Evolutionary conservation across 64 coral and sea anemone genomes (phyloP).

Genomic region (Stichodactyla helianthus): DNA sequence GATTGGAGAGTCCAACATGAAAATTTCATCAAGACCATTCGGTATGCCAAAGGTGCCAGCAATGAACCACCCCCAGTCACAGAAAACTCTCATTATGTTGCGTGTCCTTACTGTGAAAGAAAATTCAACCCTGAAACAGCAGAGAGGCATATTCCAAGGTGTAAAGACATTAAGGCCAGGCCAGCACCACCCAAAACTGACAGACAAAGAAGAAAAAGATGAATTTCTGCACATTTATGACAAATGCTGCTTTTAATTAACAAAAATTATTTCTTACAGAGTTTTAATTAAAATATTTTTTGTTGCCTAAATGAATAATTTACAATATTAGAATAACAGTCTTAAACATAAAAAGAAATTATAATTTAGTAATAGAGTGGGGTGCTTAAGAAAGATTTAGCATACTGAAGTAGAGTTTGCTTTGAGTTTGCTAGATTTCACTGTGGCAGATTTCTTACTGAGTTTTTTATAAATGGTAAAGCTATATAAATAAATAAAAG

Average conservation of each 20-base stretch:
- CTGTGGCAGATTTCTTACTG: too few species aligned
- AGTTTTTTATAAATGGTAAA: too few species aligned
- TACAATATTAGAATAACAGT: neutral
- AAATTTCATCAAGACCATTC: conserved; percentile 86
- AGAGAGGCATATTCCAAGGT: conserved; percentile 93
- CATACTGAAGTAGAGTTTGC: too few species aligned
- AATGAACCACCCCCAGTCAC: conserved; percentile 48
- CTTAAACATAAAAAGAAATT: neutral
- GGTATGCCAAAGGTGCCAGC: conserved; percentile 71
- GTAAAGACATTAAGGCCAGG: conserved; percentile 85
- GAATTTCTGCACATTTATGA: neutral
- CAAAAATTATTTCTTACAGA: neutral
- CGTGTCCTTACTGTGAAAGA: conserved; percentile 86
- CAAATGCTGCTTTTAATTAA: neutral
- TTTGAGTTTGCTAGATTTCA: too few species aligned
- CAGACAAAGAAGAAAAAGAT: conserved; percentile 36
- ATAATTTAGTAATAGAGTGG: too few species aligned
- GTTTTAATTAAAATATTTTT: neutral
- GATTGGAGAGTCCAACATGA: conserved; percentile 81
- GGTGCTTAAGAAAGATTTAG: too few species aligned
- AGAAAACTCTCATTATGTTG: conserved; percentile 82
- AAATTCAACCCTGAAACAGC: conserved; percentile 86
- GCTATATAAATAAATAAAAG: too few species aligned
- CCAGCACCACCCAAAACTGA: conserved; percentile 32
- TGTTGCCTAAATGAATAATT: neutral